Conservation (phyloP, 2,113 vertebrate species). For the Etia nguti region DNA sequence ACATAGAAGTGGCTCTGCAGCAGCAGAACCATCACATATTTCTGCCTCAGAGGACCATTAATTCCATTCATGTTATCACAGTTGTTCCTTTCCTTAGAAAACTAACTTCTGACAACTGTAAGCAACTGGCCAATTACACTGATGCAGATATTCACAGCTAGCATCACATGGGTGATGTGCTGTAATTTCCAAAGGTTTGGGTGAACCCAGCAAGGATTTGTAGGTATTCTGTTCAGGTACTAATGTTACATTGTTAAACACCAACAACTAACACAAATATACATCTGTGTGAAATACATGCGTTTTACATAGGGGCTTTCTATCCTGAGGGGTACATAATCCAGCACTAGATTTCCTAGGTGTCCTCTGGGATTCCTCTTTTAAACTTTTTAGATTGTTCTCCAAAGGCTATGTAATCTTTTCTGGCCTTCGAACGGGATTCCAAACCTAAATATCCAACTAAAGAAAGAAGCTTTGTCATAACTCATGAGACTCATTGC, state of each 20-base stretch:
- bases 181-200: neutral
- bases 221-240: neutral
- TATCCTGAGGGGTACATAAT: neutral
- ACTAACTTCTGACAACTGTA: neutral
- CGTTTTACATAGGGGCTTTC: neutral
- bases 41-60: rapidly evolving
- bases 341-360: neutral
- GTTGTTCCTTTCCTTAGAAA: neutral
- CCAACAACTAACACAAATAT: neutral
- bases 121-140: neutral
- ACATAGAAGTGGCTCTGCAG: neutral
- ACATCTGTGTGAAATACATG: neutral
- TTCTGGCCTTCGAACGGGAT: neutral
- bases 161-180: neutral
- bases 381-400: neutral
- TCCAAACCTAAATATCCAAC: neutral
- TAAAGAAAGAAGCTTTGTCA: neutral
- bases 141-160: neutral
- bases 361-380: neutral
- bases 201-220: neutral
- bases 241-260: neutral
- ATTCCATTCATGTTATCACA: neutral
- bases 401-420: neutral
- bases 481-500: neutral
- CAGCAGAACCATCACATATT: neutral